These are phyloP conservation scores for Pediacus dermestoides DNA, from an alignment of 2,888 invertebrate genomes.

Conservation along the genomic window DNA sequence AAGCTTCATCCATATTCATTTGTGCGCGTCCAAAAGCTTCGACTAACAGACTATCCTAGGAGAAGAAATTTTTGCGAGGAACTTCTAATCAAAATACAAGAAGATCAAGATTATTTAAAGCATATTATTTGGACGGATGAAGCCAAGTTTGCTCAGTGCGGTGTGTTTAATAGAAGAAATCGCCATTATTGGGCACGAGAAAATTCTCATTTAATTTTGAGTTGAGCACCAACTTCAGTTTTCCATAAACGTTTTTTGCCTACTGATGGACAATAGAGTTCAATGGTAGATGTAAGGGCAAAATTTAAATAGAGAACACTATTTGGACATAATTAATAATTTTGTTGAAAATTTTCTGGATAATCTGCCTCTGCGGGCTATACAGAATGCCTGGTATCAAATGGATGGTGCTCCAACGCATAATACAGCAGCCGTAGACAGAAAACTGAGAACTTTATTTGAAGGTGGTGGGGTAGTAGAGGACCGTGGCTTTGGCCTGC, in stretches of 20 bases:
- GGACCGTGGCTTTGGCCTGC: background rate
- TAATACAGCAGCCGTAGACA: background rate
- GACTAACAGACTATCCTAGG: background rate
- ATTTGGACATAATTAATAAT: no score
- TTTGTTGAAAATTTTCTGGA: no score
- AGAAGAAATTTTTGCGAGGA: conserved; percentile 2
- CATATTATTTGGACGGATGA: background rate
- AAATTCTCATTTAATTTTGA: no score
- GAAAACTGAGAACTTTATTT: background rate
- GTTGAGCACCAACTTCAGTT: no score
- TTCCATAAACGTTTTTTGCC: no score
- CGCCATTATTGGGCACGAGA: no score
- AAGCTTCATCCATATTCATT: background rate
- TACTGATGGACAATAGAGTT: no score
- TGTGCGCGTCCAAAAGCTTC: background rate
- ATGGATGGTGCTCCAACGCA: conserved; percentile 1
- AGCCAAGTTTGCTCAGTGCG: background rate
- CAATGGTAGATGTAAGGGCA: no score
- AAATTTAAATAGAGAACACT: no score
- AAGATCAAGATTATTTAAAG: no score
- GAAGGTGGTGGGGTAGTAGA: conserved; percentile 1
- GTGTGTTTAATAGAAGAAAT: background rate
- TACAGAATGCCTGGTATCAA: background rate
- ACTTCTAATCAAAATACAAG: conserved; percentile 1
- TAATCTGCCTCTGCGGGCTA: background rate